Percentiles rank a stretch among this genome's conserved stretches.
phyloP scores from a whole-genome alignment of 2,113 vertebrate genomes.

The Muscicapa adusta region DNA sequence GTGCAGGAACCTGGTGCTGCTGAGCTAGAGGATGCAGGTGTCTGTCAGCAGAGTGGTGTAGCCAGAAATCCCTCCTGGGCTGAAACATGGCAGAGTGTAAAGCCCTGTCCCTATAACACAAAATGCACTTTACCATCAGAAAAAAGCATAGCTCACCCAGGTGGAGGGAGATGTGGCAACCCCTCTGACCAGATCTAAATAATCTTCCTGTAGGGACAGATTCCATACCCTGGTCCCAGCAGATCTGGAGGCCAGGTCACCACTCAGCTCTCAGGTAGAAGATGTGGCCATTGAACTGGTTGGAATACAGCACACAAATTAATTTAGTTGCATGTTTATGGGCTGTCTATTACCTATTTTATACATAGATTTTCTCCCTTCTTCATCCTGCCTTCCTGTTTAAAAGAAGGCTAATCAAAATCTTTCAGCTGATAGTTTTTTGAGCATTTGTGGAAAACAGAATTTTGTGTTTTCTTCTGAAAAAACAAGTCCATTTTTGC shows the following conservation, averaged over 20 bases:
- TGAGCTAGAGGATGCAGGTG: neutral
- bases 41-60: neutral
- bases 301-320: neutral
- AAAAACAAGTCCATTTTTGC: neutral
- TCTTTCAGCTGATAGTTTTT: neutral
- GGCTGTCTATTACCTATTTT: neutral
- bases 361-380: neutral
- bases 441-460: neutral
- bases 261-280: neutral
- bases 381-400: neutral
- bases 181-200: neutral
- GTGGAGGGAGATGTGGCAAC: neutral
- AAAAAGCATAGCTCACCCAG: neutral
- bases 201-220: accelerated
- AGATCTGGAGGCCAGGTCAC: neutral
- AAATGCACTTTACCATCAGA: neutral
- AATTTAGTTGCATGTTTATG: neutral
- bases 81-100: neutral
- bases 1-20: neutral
- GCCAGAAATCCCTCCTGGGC: neutral
- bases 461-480: neutral
- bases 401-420: neutral
- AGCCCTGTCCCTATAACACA: neutral
- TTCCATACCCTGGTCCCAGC: neutral
- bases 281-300: neutral